Percentiles rank a stretch among this genome's conserved stretches.
These are phyloP conservation scores for Drosophila demipolita DNA, from an alignment of 2,888 invertebrate genomes.

Conservation along the genomic window DNA sequence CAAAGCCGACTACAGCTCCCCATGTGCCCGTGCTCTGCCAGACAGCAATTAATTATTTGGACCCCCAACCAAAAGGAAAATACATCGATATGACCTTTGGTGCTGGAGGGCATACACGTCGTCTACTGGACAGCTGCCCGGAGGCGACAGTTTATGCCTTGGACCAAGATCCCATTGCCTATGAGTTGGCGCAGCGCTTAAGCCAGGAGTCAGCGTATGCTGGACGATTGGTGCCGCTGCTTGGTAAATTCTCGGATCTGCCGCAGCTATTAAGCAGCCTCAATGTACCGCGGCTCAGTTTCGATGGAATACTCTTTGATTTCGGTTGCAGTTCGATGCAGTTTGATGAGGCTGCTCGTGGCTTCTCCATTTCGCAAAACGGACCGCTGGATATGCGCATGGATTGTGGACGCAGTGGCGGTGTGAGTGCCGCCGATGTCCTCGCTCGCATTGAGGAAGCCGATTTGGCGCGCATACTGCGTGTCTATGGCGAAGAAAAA, in stretches of 20 bases:
- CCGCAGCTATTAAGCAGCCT: conserved; percentile 88
- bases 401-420: conserved; percentile 91
- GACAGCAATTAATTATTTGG: conserved; percentile 89
- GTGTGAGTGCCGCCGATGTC: conserved; percentile 94
- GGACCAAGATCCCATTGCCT: conserved; percentile 94
- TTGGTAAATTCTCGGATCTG: conserved; percentile 95
- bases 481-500: conserved; percentile 96
- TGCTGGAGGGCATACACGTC: conserved; percentile 94
- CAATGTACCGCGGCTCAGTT: conserved; percentile 87
- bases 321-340: conserved; percentile 99
- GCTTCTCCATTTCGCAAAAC: conserved; percentile 93
- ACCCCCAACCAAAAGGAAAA: conserved; percentile 87
- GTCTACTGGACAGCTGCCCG: conserved; percentile 89
- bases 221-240: conserved; percentile 90
- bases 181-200: conserved; percentile 89
- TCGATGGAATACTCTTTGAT: conserved; percentile 96
- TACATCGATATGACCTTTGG: conserved; percentile 98
- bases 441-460: conserved; percentile 91
- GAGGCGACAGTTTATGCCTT: conserved; percentile 90
- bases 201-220: conserved; percentile 87
- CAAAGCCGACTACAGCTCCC: conserved; percentile 31
- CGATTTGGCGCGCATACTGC: conserved; percentile 93
- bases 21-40: conserved; percentile 92
- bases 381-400: conserved; percentile 98
- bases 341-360: conserved; percentile 92